Base-by-base conservation (phyloP, 2,888 invertebrate genomes). In the Clunio marinus region DNA sequence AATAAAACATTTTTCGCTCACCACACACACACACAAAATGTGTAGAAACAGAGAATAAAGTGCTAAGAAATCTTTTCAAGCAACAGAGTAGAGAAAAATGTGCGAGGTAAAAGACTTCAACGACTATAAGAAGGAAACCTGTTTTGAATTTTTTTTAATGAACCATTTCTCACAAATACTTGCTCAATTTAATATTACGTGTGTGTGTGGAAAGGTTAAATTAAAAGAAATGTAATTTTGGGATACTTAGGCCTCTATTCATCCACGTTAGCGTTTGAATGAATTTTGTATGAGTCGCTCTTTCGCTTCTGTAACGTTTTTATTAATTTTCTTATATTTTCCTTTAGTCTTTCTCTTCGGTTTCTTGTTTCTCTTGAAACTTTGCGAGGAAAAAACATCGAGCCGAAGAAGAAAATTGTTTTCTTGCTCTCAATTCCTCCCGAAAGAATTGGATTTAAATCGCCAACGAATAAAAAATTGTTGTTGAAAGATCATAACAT, bases 31-130 rank as follows among this genome's bases (percentile, higher is more conserved):
- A 22, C 4, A 22, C 4, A 51, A 51, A 41, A 62, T 15, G 37
- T 35, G 37, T 37, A 62, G 41, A 45, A 65, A 46, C 25, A 41
- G 27, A 32, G 28, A 46, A 46, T 3, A 15, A 46, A 24, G 17
- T n/a, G n/a, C n/a, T n/a, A 45, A 65, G 46, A 63, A 51, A 51
- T 51, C n/a, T 17, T 7, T 17, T 51, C 7, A 22, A 51, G 51
- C 20, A n/a, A 45, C 4, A 5, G 45, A n/a, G 13, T 41, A 15
- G 41, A 41, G 4, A 13, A 63, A 51, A 46, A 46, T 51, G 27
- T 46, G 45, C n/a, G n/a, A n/a, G n/a, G n/a, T 65, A 51, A 65
- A 41, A 67, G 55, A 67, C 55, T 41, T 67, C 66, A 67, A 67
- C 55, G 22, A 67, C 27, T 27, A 20, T 20, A 67, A 22, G 22